Evolutionary conservation across 2,888 invertebrate genomes (phyloP), one percentile per base, ranked within the genome.

Genomic region (Spicauda simplicius): DNA sequence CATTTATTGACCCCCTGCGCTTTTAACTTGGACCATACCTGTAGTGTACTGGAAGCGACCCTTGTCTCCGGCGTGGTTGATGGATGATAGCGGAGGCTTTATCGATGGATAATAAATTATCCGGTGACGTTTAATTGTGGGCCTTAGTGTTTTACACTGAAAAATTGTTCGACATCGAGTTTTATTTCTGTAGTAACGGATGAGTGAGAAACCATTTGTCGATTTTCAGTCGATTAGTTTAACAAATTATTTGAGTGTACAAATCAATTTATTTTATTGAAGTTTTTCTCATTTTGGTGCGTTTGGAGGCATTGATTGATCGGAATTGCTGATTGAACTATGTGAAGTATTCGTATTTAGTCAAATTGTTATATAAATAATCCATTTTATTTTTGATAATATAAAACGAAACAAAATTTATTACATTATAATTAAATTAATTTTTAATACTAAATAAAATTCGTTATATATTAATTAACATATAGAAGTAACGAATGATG

Each of bases 51-150:
- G 25, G 76, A 80, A 80, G 78, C 79, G 80, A 83, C 86, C 84
- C 83, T 77, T 79, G 80, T 79, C 85, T 78, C 68, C 71, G 82
- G 79, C 83, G 70, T 72, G 75, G 78, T 83, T 91, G 91, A 90
- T 91, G 83, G 89, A 90, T 90, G 89, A 84, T 83, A 81, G 76
- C 79, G 77, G 81, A 80, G 82, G 83, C 81, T 85, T 81, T 78
- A 83, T 81, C 86, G 86, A 86, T 83, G 83, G 84, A 88, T 87
- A 88, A 85, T 87, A 83, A 88, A 85, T 86, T 85, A 76, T 72
- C 68, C 72, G 48, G 69, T 72, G 76, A 72, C 75, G 74, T 76
- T 76, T 77, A 79, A 77, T 78, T 78, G 79, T 74, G 61, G 59
- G 64, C 71, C 70, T 71, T 74, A 71, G 72, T 74, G 73, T 72